Base-by-base conservation (phyloP, 1,140 invertebrate species). In the Macrocentrus cingulum region DNA sequence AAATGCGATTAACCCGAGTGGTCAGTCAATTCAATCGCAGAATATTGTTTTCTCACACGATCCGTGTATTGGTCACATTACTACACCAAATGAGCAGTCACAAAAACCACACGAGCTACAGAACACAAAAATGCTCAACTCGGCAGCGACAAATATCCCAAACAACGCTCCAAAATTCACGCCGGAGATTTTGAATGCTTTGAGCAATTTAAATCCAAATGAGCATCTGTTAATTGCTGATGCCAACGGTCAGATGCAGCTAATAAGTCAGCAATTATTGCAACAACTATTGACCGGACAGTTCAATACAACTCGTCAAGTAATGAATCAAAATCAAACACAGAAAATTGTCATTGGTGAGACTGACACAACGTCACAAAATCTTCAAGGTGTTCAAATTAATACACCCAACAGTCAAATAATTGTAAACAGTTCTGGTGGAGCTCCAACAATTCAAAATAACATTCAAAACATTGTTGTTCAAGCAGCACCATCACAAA, bases 381-480 rank as follows among this genome's bases (percentile, higher is more conserved):
- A 75, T 62, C 51, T 79, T 32, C 78, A 77, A 49, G 78, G 76
- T 25, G 65, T 80, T 8, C 77, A 80, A 34, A 80, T 80, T 25
- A 77, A 80, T 53, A 79, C 78, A n/a, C 78, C 78, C 2, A 79
- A 74, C 0, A 79, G 78, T 68, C 78, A 80, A 46, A 80, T 80
- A 51, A 80, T 80, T 49, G 78, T 80, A 0, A 80, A 80, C 44
- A 80, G 77, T 63, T 79, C 77, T 34, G 78, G 77, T 39, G 76
- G 77, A 3, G 78, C 74, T 5, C 78, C 78, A 6, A 80, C 78
- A 1, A 80, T 80, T 53, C 78, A 80, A 59, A 80, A 80, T 56
- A 80, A 80, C 51, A 80, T 80, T 45, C 78, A 79, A 23, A 80
- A 80, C 39, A 80, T 80, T 22, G 78, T 80, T 7, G 78, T 80